Conservation (phyloP, 2,797 vertebrate species). For the Ceyx erithaca region DNA sequence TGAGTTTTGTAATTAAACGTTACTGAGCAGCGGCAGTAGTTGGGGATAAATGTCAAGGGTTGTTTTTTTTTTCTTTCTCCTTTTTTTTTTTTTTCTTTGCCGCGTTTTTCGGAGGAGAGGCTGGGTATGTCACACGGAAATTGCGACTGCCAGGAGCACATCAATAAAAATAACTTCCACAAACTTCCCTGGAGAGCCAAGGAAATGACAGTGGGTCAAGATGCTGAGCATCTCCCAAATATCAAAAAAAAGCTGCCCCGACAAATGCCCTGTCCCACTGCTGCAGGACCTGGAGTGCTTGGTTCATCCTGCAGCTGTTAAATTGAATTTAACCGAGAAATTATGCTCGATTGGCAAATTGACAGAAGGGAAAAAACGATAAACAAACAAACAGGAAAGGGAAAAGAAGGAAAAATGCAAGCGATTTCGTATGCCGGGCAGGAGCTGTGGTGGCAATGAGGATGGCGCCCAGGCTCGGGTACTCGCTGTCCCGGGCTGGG, state of each 20-base stretch:
- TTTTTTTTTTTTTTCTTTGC: no score
- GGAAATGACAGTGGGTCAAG: neutral
- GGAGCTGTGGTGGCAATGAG: neutral
- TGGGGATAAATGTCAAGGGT: conserved; percentile 15
- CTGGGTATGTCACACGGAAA: conserved; percentile 13
- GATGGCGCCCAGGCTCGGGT: neutral
- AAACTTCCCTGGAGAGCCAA: neutral
- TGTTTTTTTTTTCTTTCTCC: rapidly evolving
- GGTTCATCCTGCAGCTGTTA: neutral
- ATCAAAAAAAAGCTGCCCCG: neutral
- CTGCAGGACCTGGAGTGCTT: neutral
- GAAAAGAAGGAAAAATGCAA: neutral
- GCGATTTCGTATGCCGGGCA: neutral
- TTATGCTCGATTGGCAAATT: neutral
- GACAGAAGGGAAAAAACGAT: neutral
- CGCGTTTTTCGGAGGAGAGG: neutral
- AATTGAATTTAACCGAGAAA: neutral
- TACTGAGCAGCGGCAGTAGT: neutral
- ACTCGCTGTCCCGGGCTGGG: neutral
- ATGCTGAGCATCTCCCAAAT: neutral
- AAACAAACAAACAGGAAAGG: neutral
- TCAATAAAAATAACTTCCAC: conserved; percentile 31
- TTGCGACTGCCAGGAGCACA: neutral
- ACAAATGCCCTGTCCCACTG: neutral
- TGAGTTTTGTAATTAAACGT: conserved; percentile 50